Base-by-base conservation (phyloP, 2,797 vertebrate species). In the Todus mexicanus region DNA sequence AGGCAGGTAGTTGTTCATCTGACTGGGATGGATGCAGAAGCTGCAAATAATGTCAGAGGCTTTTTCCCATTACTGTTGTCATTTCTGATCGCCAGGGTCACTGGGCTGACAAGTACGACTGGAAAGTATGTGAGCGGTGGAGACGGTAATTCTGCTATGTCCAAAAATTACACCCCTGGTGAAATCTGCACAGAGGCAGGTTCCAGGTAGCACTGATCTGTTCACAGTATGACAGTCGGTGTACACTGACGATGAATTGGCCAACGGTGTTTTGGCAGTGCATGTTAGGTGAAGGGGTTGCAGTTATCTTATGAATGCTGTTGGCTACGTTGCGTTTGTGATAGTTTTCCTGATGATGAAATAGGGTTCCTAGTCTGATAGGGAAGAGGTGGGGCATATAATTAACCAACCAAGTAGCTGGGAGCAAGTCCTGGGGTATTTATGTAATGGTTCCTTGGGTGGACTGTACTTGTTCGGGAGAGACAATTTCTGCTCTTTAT, bases 1-100 rank as follows among this genome's bases (percentile, higher is more conserved):
- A 93, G 96, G 91, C 91, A 91, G 48, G 64, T 76, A 64, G 66
- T 20, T 91, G 83, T 86, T 94, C 95, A 68, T 51, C 91, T 69
- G 66, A 71, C 72, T 83, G 57, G 33, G 72, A 83, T 0, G 9
- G 70, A 77, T 86, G n/a, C 38, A 72, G 66, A 73, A 86, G 43
- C 38, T 92, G 59, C 69, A 95, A 86, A 88, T 1, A 81, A 47
- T 19, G 63, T 92, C 84, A 75, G 91, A 74, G 59, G 17, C 26
- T 59, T 91, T 91, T 93, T 81, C 85, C 92, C 83, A 94, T 75
- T 91, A 48, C 66, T 78, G 38, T n/a, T 63, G 78, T 81, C 17
- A 63, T 60, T 91, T 92, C 63, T 63, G 61, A 74, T 76, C 60
- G 40, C 37, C 7, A 5, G 47, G 27, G 35, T 83, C 1, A 1